Percentiles rank a stretch among this genome's conserved stretches.
These are phyloP conservation scores for Cavia aperea DNA, from an alignment of 2,113 vertebrate species.

Conservation along the genomic window DNA sequence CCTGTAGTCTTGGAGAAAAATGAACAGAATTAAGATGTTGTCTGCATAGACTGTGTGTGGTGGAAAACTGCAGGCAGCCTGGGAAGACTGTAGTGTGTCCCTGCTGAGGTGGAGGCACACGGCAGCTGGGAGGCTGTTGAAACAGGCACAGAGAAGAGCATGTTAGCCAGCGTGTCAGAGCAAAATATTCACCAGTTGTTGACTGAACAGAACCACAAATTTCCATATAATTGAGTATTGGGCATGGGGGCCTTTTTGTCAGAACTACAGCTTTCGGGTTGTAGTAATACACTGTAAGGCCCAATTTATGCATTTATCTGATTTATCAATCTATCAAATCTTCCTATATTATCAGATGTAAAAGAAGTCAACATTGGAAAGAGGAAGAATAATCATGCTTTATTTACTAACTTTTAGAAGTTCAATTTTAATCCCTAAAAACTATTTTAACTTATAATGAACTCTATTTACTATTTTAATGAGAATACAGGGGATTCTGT, in stretches of 20 bases:
- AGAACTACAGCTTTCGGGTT: not conserved
- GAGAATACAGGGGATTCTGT: not conserved
- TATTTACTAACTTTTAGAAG: too few species aligned
- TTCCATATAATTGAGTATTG: not conserved
- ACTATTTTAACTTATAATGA: not conserved
- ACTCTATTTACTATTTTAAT: not conserved
- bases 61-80: not conserved
- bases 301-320: not conserved
- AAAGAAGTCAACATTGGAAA: too few species aligned
- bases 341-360: not conserved
- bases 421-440: too few species aligned
- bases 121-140: not conserved
- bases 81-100: not conserved
- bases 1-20: not conserved
- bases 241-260: too few species aligned
- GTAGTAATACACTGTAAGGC: not conserved
- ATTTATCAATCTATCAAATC: not conserved
- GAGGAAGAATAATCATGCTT: too few species aligned
- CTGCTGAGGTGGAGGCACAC: not conserved
- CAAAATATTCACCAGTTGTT: not conserved
- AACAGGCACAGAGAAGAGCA: not conserved
- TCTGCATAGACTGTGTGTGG: not conserved
- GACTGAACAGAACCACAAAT: not conserved
- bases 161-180: not conserved
- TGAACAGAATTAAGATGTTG: not conserved